Percentiles rank a stretch among this genome's conserved stretches.
These are phyloP conservation scores for Zosterops hypoxanthus DNA, from an alignment of 2,113 vertebrate species.

Conservation along the genomic window DNA sequence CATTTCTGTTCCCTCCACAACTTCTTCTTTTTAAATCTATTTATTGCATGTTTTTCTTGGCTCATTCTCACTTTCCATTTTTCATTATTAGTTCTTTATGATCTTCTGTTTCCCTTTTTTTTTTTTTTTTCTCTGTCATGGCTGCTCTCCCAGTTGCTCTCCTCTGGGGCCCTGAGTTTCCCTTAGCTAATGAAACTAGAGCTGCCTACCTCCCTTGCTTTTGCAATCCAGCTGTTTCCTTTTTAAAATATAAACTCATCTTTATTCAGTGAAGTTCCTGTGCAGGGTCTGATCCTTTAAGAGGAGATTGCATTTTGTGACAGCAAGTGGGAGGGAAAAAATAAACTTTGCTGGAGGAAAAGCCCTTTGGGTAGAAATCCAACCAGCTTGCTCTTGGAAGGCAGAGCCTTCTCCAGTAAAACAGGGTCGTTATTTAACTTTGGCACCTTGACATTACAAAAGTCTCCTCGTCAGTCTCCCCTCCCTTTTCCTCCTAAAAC, in stretches of 20 bases:
- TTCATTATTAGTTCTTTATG: slow-evolving; percentile 86
- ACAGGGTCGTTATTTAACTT: slow-evolving; percentile 78
- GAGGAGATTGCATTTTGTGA: slow-evolving; percentile 77
- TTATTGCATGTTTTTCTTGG: slow-evolving; percentile 85
- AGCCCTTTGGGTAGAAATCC: slow-evolving; percentile 78
- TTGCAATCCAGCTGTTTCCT: slow-evolving; percentile 91
- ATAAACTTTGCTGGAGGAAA: slow-evolving; percentile 67
- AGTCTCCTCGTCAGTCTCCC: slow-evolving; percentile 74
- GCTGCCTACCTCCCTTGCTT: slow-evolving; percentile 72
- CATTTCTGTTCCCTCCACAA: slow-evolving; percentile 30
- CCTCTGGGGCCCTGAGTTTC: slow-evolving; percentile 73
- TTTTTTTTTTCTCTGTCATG: slow-evolving; percentile 58
- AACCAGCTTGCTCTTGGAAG: slow-evolving; percentile 72
- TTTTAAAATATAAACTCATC: slow-evolving; percentile 79
- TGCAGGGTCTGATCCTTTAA: slow-evolving; percentile 70
- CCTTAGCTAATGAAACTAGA: slow-evolving; percentile 78
- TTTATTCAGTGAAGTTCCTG: slow-evolving; percentile 72
- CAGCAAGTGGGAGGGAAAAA: slow-evolving; percentile 60
- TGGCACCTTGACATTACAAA: slow-evolving; percentile 71
- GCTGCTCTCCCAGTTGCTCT: slow-evolving; percentile 79
- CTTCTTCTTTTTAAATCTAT: slow-evolving; percentile 65
- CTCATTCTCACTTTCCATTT: slow-evolving; percentile 79
- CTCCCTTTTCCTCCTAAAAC: slow-evolving; percentile 73
- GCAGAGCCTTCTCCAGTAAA: slow-evolving; percentile 76
- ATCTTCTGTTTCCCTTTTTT: slow-evolving; percentile 74